phyloP scores from a whole-genome alignment of 2,888 invertebrate species.

The Scaptomyza cyrtandrae region DNA sequence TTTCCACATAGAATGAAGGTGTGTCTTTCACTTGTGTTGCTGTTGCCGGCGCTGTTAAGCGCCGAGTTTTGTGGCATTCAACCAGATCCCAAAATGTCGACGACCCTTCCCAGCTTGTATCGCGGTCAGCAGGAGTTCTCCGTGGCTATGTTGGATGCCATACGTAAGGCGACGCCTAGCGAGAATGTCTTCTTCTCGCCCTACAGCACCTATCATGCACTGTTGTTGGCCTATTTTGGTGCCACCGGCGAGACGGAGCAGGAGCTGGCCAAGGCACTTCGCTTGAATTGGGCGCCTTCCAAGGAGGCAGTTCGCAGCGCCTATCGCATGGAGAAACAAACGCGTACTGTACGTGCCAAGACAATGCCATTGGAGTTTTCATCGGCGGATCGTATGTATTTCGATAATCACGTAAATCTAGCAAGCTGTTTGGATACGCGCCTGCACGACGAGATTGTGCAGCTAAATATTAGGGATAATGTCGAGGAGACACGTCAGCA shows the following conservation, averaged over 20 bases:
- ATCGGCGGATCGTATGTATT: constrained; percentile 91
- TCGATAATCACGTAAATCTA: constrained; percentile 83
- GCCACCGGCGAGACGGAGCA: constrained; percentile 89
- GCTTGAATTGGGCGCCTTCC: constrained; percentile 84
- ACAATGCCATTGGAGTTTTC: constrained; percentile 89
- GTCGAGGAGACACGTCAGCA: constrained; percentile 86
- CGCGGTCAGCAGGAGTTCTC: constrained; percentile 89
- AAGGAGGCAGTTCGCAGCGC: constrained; percentile 90
- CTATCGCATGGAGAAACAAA: constrained; percentile 89
- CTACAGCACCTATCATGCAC: constrained; percentile 92
- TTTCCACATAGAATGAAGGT: constrained; percentile 51
- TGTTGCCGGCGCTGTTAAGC: constrained; percentile 54
- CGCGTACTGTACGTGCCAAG: constrained; percentile 85
- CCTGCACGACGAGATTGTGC: constrained; percentile 88
- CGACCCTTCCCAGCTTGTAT: constrained; percentile 83
- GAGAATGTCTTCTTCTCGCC: constrained; percentile 95
- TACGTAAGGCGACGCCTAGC: constrained; percentile 87
- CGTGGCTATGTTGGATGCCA: constrained; percentile 88
- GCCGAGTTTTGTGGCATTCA: constrained; percentile 49
- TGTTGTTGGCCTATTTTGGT: constrained; percentile 92
- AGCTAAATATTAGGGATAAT: constrained; percentile 87
- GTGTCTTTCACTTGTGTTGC: constrained; percentile 42
- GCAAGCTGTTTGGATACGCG: constrained; percentile 88
- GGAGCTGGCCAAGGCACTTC: constrained; percentile 73
- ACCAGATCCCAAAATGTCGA: constrained; percentile 6